Percentiles rank a stretch among this genome's conserved stretches.
phyloP scores from a whole-genome alignment of 1,140 invertebrate genomes.

The Zaprionus lachaisei region DNA sequence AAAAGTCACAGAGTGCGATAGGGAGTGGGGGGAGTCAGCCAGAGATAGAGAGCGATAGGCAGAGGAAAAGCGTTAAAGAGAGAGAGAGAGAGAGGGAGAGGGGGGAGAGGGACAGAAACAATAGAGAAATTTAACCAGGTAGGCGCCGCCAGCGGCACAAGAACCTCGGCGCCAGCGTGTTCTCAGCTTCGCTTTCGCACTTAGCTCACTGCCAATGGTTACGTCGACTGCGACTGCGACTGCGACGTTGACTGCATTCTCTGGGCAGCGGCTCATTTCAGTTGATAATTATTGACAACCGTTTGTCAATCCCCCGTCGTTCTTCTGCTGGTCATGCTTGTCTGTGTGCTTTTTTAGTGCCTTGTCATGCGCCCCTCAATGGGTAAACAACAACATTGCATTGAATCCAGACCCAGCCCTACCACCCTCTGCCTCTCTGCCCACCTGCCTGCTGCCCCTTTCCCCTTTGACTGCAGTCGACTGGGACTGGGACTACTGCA shows the following conservation, averaged over 20 bases:
- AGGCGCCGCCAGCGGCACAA: background rate
- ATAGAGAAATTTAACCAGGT: background rate
- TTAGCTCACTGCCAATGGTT: background rate
- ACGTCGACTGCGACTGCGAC: background rate
- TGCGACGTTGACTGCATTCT: conserved; percentile 17
- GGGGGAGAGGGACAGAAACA: background rate
- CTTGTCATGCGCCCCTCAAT: conserved; percentile 39
- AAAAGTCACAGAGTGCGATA: background rate
- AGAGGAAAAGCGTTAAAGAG: background rate
- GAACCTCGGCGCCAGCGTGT: background rate
- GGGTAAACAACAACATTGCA: conserved; percentile 16
- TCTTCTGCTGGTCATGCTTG: conserved; percentile 12
- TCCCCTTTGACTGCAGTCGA: background rate
- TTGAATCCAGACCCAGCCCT: background rate
- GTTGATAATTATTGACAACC: conserved; percentile 63
- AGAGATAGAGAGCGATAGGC: background rate
- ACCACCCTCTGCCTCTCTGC: background rate
- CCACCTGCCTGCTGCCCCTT: background rate
- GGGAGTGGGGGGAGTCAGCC: background rate
- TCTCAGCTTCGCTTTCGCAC: no score
- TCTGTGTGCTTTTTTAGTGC: conserved; percentile 18
- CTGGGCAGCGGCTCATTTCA: conserved; percentile 18
- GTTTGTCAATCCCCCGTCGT: conserved; percentile 49
- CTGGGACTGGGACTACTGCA: background rate
- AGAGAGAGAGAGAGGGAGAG: background rate